Conservation (phyloP, 2,113 vertebrate genomes). For the Leptodactylus fuscus region DNA sequence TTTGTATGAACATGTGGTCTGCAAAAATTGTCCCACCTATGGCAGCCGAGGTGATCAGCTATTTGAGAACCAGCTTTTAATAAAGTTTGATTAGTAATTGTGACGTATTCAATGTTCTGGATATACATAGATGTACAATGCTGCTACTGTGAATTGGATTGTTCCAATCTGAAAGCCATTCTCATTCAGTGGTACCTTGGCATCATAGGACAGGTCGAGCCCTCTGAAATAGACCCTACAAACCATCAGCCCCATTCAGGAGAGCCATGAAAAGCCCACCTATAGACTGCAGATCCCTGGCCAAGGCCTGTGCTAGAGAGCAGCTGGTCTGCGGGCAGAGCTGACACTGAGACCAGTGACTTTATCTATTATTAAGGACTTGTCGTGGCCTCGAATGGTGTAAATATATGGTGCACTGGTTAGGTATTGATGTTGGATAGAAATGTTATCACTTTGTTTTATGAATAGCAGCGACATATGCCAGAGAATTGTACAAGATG, state of each 20-base stretch:
- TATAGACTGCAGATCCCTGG: neutral
- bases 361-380: slow-evolving; percentile 39
- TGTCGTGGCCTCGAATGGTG: neutral
- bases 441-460: neutral
- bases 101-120: too few relatives aligned
- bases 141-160: too few relatives aligned
- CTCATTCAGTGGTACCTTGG: neutral
- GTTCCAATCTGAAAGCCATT: neutral
- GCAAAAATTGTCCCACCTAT: neutral
- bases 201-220: too few relatives aligned
- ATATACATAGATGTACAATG: too few relatives aligned
- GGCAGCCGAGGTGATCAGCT: too few relatives aligned
- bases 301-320: slow-evolving; percentile 8
- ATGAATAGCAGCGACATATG: neutral
- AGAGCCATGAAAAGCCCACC: too few relatives aligned
- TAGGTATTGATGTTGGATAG: neutral
- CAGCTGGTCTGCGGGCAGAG: slow-evolving; percentile 33
- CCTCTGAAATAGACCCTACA: too few relatives aligned
- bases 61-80: too few relatives aligned
- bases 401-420: neutral
- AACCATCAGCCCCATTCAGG: too few relatives aligned
- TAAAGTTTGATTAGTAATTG: too few relatives aligned
- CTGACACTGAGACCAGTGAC: slow-evolving; percentile 9
- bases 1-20: neutral
- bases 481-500: neutral